These are phyloP conservation scores for Lanistes nyassanus DNA, from an alignment of 1,140 invertebrate genomes.

Conservation along the genomic window DNA sequence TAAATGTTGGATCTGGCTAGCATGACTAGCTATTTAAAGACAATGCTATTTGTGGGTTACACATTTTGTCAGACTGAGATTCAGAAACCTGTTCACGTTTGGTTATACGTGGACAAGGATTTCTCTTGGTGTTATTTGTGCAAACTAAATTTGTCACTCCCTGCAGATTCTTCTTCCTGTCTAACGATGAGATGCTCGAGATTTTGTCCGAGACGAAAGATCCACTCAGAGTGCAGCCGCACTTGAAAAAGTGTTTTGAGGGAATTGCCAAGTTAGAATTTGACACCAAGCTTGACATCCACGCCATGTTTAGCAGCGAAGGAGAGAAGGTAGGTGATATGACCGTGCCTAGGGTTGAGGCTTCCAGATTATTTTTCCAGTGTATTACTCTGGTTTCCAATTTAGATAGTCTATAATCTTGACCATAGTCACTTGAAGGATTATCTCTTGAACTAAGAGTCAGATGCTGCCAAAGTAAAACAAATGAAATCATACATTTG, in stretches of 20 bases:
- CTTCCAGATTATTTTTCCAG: no score
- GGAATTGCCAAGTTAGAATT: conserved; percentile 68
- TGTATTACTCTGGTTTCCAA: no score
- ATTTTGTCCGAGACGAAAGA: conserved; percentile 69
- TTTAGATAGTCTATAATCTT: no score
- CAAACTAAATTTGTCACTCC: background rate
- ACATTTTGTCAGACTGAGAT: background rate
- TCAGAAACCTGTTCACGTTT: no score
- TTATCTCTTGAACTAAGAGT: no score
- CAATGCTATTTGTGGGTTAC: background rate
- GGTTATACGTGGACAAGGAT: no score
- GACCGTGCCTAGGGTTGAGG: background rate
- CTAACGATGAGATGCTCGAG: conserved; percentile 69
- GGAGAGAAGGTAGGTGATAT: conserved; percentile 55
- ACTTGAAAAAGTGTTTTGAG: conserved; percentile 69
- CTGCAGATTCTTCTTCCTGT: conserved; percentile 67
- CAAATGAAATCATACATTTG: no score
- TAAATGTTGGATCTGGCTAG: no score
- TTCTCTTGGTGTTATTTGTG: no score
- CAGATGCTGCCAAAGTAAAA: no score
- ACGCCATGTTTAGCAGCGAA: conserved; percentile 67
- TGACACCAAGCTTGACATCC: conserved; percentile 65
- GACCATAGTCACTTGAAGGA: no score
- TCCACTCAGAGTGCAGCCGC: conserved; percentile 67
- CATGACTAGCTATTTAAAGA: background rate